Conservation (phyloP, 2,113 vertebrate species). For the Dermatemys mawii region DNA sequence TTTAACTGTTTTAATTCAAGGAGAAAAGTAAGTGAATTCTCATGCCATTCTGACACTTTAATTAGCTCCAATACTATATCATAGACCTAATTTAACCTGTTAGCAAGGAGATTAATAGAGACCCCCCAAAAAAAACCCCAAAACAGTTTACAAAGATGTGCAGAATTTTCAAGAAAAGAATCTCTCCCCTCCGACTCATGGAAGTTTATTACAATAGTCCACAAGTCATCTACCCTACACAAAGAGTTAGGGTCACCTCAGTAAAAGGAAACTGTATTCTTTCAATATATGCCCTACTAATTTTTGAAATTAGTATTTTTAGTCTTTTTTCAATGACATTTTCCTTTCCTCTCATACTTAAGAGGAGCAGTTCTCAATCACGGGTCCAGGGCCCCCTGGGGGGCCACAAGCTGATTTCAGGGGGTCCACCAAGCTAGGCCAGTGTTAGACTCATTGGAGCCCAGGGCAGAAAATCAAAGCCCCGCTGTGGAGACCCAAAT, state of each 20-base stretch:
- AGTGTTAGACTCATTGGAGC: too few species aligned
- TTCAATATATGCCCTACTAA: background rate
- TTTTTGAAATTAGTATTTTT: background rate
- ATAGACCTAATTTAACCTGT: slow-evolving; percentile 47
- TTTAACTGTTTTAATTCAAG: slow-evolving; percentile 64
- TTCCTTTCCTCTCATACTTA: background rate
- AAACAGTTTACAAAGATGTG: background rate
- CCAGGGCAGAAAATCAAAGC: too few species aligned
- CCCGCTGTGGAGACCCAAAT: too few species aligned
- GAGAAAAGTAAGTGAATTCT: slow-evolving; percentile 63
- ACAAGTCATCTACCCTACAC: background rate
- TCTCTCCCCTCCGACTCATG: background rate
- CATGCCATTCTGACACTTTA: slow-evolving; percentile 56
- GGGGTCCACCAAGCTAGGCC: too few species aligned
- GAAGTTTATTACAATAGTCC: background rate
- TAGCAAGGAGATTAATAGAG: background rate
- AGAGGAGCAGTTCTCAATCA: background rate
- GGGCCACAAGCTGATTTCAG: too few species aligned
- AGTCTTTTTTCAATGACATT: background rate
- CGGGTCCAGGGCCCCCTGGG: too few species aligned
- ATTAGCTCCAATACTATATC: slow-evolving; percentile 38
- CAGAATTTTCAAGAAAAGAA: slow-evolving; percentile 14
- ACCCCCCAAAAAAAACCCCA: background rate
- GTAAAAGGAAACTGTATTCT: background rate
- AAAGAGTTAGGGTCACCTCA: rapidly evolving